These are phyloP conservation scores for Agrochola lychnidis DNA, from an alignment of 2,888 invertebrate genomes.

Conservation along the genomic window DNA sequence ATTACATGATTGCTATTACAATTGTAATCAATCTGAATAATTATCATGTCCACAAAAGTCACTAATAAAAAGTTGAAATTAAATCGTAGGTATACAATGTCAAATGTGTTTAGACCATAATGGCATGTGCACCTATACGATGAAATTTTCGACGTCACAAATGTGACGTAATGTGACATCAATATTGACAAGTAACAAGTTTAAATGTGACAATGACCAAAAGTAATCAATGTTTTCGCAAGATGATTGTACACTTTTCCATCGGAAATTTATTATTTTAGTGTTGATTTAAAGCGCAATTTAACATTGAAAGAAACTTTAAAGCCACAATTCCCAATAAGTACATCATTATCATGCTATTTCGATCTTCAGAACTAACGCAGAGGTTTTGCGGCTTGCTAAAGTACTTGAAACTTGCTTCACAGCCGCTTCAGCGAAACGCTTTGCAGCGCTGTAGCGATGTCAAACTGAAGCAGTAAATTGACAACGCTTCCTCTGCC, in stretches of 20 bases:
- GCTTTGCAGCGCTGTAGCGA: constrained; percentile 33
- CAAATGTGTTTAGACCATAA: no score
- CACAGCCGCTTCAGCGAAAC: constrained; percentile 26
- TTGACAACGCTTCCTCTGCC: constrained; percentile 44
- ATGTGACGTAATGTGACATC: background rate
- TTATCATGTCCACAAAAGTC: no score
- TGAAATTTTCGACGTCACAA: background rate
- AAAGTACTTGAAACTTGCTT: constrained; percentile 48
- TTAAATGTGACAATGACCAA: background rate
- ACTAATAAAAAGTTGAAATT: no score
- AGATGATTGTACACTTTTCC: background rate
- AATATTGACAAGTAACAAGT: background rate
- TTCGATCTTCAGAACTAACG: constrained; percentile 27
- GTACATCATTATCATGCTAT: constrained; percentile 19
- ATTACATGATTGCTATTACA: no score
- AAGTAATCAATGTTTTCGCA: background rate
- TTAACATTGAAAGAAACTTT: background rate
- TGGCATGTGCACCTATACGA: background rate
- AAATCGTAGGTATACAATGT: no score
- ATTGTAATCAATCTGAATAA: no score
- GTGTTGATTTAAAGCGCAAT: background rate
- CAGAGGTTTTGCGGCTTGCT: constrained; percentile 37
- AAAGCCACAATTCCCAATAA: background rate
- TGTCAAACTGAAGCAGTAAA: constrained; percentile 39
- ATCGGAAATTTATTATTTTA: background rate